Conservation (phyloP, 2,113 vertebrate genomes). For the Platanista minor region DNA sequence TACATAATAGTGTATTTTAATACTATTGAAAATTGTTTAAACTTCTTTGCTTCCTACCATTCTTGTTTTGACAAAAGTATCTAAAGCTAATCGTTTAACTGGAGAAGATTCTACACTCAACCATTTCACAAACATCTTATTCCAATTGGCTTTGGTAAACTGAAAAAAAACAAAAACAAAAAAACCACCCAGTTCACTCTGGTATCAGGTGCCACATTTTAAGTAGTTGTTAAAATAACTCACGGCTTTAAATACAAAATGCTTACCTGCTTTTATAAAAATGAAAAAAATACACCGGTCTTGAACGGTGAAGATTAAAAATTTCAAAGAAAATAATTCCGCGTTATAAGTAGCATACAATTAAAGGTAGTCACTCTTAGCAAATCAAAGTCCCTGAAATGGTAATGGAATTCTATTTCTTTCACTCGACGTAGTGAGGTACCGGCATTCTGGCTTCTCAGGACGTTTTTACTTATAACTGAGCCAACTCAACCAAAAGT, state of each 20-base stretch:
- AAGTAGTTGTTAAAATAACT: constrained; percentile 14
- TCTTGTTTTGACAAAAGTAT: constrained; percentile 11
- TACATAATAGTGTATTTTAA: background rate
- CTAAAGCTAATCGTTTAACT: background rate
- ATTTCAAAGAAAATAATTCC: background rate
- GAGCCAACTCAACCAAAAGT: background rate
- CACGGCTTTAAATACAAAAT: constrained; percentile 17
- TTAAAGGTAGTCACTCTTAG: background rate
- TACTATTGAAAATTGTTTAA: background rate
- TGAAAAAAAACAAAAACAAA: background rate
- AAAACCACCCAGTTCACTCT: background rate
- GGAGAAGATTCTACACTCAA: background rate
- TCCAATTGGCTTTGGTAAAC: background rate
- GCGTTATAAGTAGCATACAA: background rate
- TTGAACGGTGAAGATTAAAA: background rate
- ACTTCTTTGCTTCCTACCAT: background rate
- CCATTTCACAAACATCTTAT: background rate
- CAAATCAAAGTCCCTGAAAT: background rate
- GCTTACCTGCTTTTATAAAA: background rate
- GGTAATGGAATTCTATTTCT: background rate
- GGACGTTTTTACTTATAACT: background rate
- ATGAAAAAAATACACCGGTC: background rate
- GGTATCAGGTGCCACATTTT: background rate
- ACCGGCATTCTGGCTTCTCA: background rate
- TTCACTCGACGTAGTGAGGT: background rate